Evolutionary conservation across 2,888 invertebrate genomes (phyloP), one percentile per base, ranked within the genome.

Genomic region (Herminia tarsipennalis): DNA sequence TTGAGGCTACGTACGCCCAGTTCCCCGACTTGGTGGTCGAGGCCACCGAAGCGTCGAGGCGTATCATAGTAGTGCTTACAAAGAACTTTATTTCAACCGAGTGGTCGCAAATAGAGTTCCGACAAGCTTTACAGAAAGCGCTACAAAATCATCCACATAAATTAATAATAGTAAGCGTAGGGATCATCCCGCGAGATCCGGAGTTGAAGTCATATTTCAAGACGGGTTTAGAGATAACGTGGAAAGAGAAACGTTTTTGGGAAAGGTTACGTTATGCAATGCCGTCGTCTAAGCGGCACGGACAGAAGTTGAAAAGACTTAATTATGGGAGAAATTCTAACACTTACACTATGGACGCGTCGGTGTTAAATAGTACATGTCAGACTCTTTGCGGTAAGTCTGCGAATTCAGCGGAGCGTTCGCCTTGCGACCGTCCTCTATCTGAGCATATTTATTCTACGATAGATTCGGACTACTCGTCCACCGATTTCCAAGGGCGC

Each of bases 211-310:
- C 97, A 47, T 98, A 98, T 82, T 93, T 98, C 56, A 96, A 97
- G 86, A 96, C 96, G 56, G 96, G 96, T 81, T 96, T 97, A 56
- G 94, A 96, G 66, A 94, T 98, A 71, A 94, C 96, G 68, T 97
- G 96, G 95, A 96, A 96, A 76, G 98, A 98, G 88, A 96, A 96
- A 79, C 94, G 97, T 72, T 98, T 98, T 92, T 98, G 98, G 98
- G 98, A 98, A 83, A 95, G 98, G 80, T 93, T 98, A 71, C 94
- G 96, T 67, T 98, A 97, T 82, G 95, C 97, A 52, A 95, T 98
- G 94, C 98, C 98, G 49, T 94, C 95, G 69, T 95, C 95, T 65
- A 93, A 95, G 78, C 94, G 94, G 58, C 93, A 87, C 78, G 86
- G 90, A 49, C 89, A 91, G 62, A 90, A 91, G 79, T 81, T 88